Evolutionary conservation across 2,888 invertebrate species (phyloP), one percentile per base, ranked within the genome.

Genomic region (Epinotia brunnichana): DNA sequence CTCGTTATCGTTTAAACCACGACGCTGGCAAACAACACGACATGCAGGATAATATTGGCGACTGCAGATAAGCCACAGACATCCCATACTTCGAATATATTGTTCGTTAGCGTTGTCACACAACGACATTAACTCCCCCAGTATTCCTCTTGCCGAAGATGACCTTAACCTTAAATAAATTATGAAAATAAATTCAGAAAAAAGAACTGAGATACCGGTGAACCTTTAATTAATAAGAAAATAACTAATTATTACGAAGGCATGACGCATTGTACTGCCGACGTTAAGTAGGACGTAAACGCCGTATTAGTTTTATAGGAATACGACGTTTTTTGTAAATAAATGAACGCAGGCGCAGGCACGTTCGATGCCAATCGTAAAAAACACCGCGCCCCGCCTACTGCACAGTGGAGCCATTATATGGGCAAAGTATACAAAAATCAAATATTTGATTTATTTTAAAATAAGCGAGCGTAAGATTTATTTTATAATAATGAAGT

Each of bases 361-460:
- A 84, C 84, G 87, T 82, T 85, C 82, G 89, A 90, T 90, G 84
- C 81, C 83, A 86, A 90, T 90, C 90, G 86, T 86, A 85, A 86
- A 85, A 84, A 84, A 78, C 77, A 73, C 77, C 80, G 77, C 78
- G 83, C 83, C 82, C 83, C 86, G 85, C 84, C 84, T 74, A 76
- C 70, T 62, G 72, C 78, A 76, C 78, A 74, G 75, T 78, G 77
- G 64, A 63, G 24, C 68, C 11, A 41, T 2, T 21, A 3, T 15
- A 2, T 21, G 19, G 64, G 15, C 29, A 64, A 53, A 63, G 15
- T n/a, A 35, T 35, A 9, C 2, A 35, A 35, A 35, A 35, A 35
- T 0, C 7, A 35, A 35, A 9, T 29, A n/a, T n/a, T n/a, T n/a
- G n/a, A n/a, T n/a, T n/a, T n/a, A n/a, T n/a, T n/a, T n/a, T 4